phyloP scores from a whole-genome alignment of 2,888 invertebrate species.

The Tetranychus piercei region DNA sequence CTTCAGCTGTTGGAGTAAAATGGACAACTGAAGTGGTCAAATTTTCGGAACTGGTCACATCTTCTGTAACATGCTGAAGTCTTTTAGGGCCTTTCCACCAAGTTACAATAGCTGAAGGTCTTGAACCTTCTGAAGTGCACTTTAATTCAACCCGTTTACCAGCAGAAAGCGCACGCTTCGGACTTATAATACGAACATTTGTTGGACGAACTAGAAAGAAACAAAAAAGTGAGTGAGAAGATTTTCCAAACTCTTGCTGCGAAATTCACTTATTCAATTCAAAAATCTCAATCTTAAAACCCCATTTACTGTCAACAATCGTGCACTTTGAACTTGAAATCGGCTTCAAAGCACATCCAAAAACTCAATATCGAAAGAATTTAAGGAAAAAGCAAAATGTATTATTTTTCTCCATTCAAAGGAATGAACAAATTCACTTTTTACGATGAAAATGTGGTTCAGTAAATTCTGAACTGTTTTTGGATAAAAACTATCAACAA shows the following conservation, averaged over 20 bases:
- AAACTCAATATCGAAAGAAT: too few species aligned
- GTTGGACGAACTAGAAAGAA: slow-evolving; percentile 24
- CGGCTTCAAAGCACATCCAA: too few species aligned
- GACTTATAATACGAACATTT: slow-evolving; percentile 25
- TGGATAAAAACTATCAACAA: too few species aligned
- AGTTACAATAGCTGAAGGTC: slow-evolving; percentile 26
- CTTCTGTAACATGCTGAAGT: slow-evolving; percentile 23
- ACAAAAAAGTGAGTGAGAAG: background rate
- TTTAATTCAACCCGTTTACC: slow-evolving; percentile 22
- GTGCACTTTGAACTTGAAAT: too few species aligned
- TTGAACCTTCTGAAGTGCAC: slow-evolving; percentile 25
- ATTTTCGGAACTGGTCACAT: slow-evolving; percentile 23
- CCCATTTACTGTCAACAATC: too few species aligned
- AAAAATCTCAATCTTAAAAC: too few species aligned
- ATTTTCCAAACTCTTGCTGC: too few species aligned
- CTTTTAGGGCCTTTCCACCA: slow-evolving; percentile 25
- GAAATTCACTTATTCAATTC: background rate
- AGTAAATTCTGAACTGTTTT: too few species aligned
- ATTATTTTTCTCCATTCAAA: too few species aligned
- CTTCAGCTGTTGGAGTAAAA: slow-evolving; percentile 23
- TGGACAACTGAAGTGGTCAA: slow-evolving; percentile 24
- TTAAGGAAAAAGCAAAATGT: too few species aligned
- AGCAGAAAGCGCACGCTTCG: slow-evolving; percentile 23
- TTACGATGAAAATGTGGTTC: too few species aligned
- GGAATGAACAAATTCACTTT: too few species aligned